Evolutionary conservation across 2,888 invertebrate genomes (phyloP), one percentile per base, ranked within the genome.

Genomic region (Anagyrus pseudococci): DNA sequence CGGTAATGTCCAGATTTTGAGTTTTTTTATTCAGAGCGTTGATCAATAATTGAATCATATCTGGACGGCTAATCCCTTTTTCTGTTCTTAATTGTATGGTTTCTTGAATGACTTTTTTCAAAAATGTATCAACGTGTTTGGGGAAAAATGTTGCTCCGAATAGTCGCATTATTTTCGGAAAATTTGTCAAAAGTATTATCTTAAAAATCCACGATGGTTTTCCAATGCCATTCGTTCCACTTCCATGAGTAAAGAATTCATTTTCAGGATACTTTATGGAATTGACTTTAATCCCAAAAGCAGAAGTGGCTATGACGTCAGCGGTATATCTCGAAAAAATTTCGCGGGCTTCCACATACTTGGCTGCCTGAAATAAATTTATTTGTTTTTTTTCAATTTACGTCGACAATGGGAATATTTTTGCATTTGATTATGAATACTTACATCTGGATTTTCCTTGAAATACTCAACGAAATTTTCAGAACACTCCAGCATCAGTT

Each of bases 31-130:
- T n/a, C n/a, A 70, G 71, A 0, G 78, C 79, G 63, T 86, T 83
- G 80, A 86, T 81, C 15, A 87, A 68, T 1, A 87, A 69, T 58
- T 87, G 84, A 10, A 87, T 82, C 85, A 87, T 85, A 68, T 87
- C 87, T 0, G 84, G 84, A 59, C 87, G 73, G 33, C 33, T 8
- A 6, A 86, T 81, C 0, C 81, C 80, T 29, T 84, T 76, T 43
- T 82, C 80, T 37, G 82, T 80, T 13, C 86, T 79, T 4, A 76
- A 72, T 48, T 80, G 78, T 47, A 86, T 82, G 0, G 84, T 84
- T 1, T 77, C 73, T 0, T 50, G 46, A 0, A 82, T 70, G 2
- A 79, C 53, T 0, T 64, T 66, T 8, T 58, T 67, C 49, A 73
- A 72, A 52, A 74, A 73, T 1, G 20, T 25, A 6, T 57, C 23